A percentile compares a stretch with the other conserved stretches of the same genome.
These are phyloP conservation scores for Orthosia cruda DNA, from an alignment of 2,888 invertebrate genomes.

Conservation along the genomic window DNA sequence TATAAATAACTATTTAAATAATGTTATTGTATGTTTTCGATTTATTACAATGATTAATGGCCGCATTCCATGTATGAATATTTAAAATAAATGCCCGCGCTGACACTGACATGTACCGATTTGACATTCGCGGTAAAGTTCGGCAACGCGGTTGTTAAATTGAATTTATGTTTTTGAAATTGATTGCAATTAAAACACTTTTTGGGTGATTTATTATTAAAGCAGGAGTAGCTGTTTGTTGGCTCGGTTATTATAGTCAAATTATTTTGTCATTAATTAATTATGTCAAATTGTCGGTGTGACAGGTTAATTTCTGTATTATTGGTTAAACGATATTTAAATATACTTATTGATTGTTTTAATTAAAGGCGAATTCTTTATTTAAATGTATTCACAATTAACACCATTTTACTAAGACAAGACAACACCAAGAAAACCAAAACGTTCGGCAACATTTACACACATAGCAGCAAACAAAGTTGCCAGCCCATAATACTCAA, in stretches of 20 bases:
- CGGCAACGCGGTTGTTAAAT: conserved; percentile 43
- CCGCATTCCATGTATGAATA: conserved; percentile 40
- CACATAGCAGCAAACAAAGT: conserved; percentile 18
- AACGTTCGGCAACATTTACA: background rate
- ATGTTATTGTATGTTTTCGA: conserved; percentile 16
- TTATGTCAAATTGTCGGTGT: background rate
- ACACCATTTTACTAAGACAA: background rate
- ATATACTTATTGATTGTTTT: background rate
- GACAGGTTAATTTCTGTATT: background rate
- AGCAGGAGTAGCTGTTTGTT: background rate
- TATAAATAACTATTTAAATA: conserved; percentile 26
- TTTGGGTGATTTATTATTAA: conserved; percentile 45
- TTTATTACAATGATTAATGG: conserved; percentile 41
- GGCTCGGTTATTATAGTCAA: background rate
- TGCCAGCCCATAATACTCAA: conserved; percentile 43
- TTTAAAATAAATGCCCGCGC: conserved; percentile 50
- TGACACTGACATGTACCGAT: conserved; percentile 59
- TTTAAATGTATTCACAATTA: background rate
- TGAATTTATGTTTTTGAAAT: conserved; percentile 55
- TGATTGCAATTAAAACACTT: conserved; percentile 52
- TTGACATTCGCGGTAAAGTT: conserved; percentile 61
- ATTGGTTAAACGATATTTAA: conserved; percentile 7
- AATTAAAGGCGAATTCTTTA: too few species aligned
- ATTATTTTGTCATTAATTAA: conserved; percentile 17
- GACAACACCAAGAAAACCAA: background rate